Evolutionary conservation across 1,140 invertebrate species (phyloP), one percentile per base, ranked within the genome.

Genomic region (Drosophila micromelanica): DNA sequence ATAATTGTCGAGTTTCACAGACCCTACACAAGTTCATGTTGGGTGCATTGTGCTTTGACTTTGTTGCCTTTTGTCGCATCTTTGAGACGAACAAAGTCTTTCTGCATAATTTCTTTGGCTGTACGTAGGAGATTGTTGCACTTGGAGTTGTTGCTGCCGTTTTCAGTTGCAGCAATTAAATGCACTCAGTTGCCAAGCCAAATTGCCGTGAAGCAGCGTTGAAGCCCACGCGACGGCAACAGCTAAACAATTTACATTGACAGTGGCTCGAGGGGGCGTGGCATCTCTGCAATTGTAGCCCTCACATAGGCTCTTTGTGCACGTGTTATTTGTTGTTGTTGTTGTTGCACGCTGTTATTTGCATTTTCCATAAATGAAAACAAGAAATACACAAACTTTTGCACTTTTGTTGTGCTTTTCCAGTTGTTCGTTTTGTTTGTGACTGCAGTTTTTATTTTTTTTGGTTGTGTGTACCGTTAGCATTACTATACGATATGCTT

Each of bases 101-200:
- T 86, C 78, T 87, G 81, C 78, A 81, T 81, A 80, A 84, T 79
- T 84, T 82, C 61, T 32, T 62, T 65, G 30, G 23, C 43, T 38
- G 15, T 42, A 61, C 27, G 64, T 37, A 70, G 61, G 30, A 71
- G 71, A 61, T 75, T 75, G 72, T 72, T 84, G 79, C 76, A 84
- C 80, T 82, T 85, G 80, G 55, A 62, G 51, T 45, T 42, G 40
- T 32, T 49, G 67, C 23, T 43, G 37, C 30, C 8, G 46, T 60
- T 42, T n/a, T n/a, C n/a, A n/a, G n/a, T n/a, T n/a, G n/a, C n/a
- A n/a, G 43, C 52, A 87, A 89, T 87, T 87, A 86, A 86, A 87
- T 81, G 54, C 82, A 87, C 43, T 86, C 82, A 72, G 85, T 76
- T 73, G 73, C 42, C 64, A 52, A 62, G 61, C 52, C 59, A 80